A percentile compares a stretch with the other conserved stretches of the same genome.
phyloP scores from a whole-genome alignment of 2,888 invertebrate genomes.

The Exocentrus adspersus region DNA sequence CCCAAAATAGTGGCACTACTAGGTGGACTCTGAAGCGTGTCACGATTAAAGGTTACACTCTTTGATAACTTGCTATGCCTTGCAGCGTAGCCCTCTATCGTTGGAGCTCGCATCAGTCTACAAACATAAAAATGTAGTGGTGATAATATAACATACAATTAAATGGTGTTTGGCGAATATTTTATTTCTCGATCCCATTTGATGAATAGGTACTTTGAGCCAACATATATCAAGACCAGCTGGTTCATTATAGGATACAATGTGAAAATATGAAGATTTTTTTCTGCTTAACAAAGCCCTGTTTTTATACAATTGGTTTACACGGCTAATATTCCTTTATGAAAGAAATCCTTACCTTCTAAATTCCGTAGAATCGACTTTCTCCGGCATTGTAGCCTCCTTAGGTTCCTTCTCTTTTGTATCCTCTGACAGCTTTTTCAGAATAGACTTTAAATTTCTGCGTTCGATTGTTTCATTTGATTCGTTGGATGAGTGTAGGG shows the following conservation, averaged over 20 bases:
- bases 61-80: constrained; percentile 88
- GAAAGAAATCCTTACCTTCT: constrained; percentile 62
- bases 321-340: not conserved
- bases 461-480: constrained; percentile 86
- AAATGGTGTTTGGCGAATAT: too few species aligned
- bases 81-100: constrained; percentile 88
- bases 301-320: too few species aligned
- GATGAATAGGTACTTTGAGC: too few species aligned
- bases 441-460: constrained; percentile 83
- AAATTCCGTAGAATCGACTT: constrained; percentile 68
- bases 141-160: too few species aligned
- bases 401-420: constrained; percentile 48
- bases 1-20: constrained; percentile 55
- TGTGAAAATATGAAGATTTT: too few species aligned
- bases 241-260: too few species aligned
- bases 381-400: constrained; percentile 51
- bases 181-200: too few species aligned
- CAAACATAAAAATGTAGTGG: not conserved
- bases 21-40: constrained; percentile 85
- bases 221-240: too few species aligned
- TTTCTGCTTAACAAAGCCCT: too few species aligned
- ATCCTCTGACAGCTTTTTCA: constrained; percentile 84
- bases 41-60: constrained; percentile 88
- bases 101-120: constrained; percentile 80
- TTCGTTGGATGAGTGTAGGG: constrained; percentile 69